Evolutionary conservation across 2,888 invertebrate genomes (phyloP), one percentile per base, ranked within the genome.

Genomic region (Dusona sp.): DNA sequence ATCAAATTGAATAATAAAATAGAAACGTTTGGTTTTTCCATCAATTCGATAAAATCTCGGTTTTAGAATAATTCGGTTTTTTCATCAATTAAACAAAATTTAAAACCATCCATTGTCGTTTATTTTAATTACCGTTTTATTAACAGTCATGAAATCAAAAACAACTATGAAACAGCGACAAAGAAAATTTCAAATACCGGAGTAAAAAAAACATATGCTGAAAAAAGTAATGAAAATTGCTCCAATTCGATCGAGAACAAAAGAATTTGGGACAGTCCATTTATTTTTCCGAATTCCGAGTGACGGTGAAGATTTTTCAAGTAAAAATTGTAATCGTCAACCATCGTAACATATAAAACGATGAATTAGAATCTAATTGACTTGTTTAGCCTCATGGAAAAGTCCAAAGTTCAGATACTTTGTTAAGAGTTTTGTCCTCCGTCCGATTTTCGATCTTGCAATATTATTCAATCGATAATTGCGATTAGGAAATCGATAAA

Each of bases 361-460:
- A 2, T 45, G 16, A 57, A 16, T 61, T 61, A 61, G 29, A 61
- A 61, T 61, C 29, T 29, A 16, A 29, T 61, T 6, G 8, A 29
- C 61, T 61, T 61, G 16, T 61, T 3, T 13, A 42, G 42, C 11
- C 42, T 42, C 29, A 61, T 61, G 29, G 61, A 29, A 19, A 61
- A 61, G 61, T 61, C 61, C 61, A 61, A 61, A 61, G 61, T 29
- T 29, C 61, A 29, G 29, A 6, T 16, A 29, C n/a, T n/a, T 61
- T 29, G 29, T 29, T 29, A 16, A 2, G 6, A 6, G 61, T 29
- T 61, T 61, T 61, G 6, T 13, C 16, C 3, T 7, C 25, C 61
- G 61, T 61, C 29, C 3, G 13, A 29, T 61, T 61, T 29, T 29
- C 16, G 16, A 61, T 61, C 29, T 6, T 61, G 16, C 29, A 61